These are phyloP conservation scores for Xerus inauris DNA, from an alignment of 2,113 vertebrate genomes.

Conservation along the genomic window DNA sequence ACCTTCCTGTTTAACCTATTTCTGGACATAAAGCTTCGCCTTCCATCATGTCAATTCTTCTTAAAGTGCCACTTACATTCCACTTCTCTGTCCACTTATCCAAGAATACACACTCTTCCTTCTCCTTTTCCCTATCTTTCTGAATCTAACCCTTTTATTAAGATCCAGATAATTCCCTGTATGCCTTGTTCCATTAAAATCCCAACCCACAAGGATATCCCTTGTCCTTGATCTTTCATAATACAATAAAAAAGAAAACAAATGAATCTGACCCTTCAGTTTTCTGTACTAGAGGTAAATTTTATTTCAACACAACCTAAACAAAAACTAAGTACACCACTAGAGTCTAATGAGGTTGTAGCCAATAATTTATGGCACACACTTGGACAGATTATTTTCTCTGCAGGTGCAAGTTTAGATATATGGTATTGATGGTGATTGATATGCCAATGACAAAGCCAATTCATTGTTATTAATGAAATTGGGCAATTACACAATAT, in stretches of 20 bases:
- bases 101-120: not conserved
- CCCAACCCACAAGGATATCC: not conserved
- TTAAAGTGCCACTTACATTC: not conserved
- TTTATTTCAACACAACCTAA: not conserved
- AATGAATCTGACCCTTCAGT: not conserved
- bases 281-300: slow-evolving; percentile 28
- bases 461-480: not conserved
- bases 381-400: not conserved
- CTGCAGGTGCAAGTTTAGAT: not conserved
- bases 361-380: not conserved
- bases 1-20: not conserved
- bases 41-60: not conserved
- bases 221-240: not conserved
- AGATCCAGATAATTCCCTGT: not conserved
- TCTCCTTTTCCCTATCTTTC: not conserved
- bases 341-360: not conserved
- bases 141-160: not conserved
- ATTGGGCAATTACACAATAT: not conserved
- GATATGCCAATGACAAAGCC: not conserved
- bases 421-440: not conserved
- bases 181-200: not conserved
- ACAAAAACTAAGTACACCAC: slow-evolving; percentile 18
- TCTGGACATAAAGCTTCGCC: not conserved
- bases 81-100: not conserved
- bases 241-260: not conserved